These are phyloP conservation scores for Nannobrachium achirus DNA, from an alignment of 2,113 vertebrate genomes.

Conservation along the genomic window DNA sequence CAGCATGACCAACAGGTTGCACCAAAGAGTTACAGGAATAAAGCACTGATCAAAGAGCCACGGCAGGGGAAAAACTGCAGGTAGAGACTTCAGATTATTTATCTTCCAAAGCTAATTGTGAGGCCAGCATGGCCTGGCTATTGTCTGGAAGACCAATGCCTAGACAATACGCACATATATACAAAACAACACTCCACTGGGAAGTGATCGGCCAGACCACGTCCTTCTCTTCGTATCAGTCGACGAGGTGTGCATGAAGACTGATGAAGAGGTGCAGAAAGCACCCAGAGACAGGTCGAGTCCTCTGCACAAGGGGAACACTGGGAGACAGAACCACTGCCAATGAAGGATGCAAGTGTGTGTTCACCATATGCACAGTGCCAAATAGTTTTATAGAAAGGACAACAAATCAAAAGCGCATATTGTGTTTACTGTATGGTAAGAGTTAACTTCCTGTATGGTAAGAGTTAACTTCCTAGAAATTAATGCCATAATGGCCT, in stretches of 20 bases:
- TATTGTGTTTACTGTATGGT: no score
- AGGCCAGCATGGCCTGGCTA: conserved; percentile 34
- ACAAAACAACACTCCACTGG: conserved; percentile 53
- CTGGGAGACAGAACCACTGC: background rate
- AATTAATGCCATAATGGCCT: no score
- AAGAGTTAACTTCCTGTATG: no score
- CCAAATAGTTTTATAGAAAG: no score
- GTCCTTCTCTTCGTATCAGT: conserved; percentile 51
- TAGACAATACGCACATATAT: conserved; percentile 35
- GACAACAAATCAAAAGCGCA: no score
- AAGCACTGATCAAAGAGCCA: background rate
- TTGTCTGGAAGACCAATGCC: conserved; percentile 66
- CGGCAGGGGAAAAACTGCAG: conserved; percentile 15
- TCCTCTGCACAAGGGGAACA: background rate
- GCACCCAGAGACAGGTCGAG: background rate
- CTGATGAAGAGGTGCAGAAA: conserved; percentile 12
- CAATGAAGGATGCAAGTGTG: no score
- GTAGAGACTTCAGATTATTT: conserved; percentile 16
- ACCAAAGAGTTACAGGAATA: conserved; percentile 18
- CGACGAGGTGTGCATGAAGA: conserved; percentile 31
- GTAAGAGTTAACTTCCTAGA: no score
- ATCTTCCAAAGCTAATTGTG: conserved; percentile 38
- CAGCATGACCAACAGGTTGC: conserved; percentile 7
- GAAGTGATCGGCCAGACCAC: conserved; percentile 69
- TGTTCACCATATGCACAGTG: no score